These are phyloP conservation scores for Nebria salina DNA, from an alignment of 2,888 invertebrate species.

Conservation along the genomic window DNA sequence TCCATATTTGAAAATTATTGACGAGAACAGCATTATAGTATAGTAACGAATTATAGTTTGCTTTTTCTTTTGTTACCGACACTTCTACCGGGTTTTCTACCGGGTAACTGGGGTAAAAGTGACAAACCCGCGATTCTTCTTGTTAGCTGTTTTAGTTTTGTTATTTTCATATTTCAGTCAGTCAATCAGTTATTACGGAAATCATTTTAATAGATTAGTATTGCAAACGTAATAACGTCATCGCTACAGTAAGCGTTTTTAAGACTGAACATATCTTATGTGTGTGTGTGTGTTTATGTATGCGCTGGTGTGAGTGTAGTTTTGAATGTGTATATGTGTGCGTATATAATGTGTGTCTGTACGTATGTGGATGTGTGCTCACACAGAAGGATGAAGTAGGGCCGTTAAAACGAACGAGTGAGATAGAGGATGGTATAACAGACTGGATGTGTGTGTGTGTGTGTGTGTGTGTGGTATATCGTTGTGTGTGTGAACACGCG, in stretches of 20 bases:
- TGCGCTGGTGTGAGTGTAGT: not conserved
- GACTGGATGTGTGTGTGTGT: slow-evolving; percentile 1
- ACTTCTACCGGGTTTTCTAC: too few relatives aligned
- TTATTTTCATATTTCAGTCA: too few relatives aligned
- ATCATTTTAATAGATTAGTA: too few relatives aligned
- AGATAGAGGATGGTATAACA: not conserved
- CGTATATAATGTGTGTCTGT: not conserved
- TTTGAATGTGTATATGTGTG: not conserved
- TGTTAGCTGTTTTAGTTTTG: too few relatives aligned
- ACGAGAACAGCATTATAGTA: too few relatives aligned
- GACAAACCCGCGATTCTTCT: too few relatives aligned
- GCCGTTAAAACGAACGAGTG: not conserved
- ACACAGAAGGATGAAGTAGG: slow-evolving; percentile 9
- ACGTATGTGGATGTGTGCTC: slow-evolving; percentile 15
- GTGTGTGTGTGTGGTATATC: not conserved
- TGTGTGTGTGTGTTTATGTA: not conserved
- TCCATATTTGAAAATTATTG: too few relatives aligned
- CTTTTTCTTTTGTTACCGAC: too few relatives aligned
- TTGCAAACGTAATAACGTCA: too few relatives aligned
- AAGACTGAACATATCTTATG: not conserved
- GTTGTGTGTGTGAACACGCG: slow-evolving; percentile 4
- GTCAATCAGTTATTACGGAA: too few relatives aligned
- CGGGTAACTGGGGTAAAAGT: too few relatives aligned
- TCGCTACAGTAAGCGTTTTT: not conserved
- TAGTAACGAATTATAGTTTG: too few relatives aligned